Percentiles rank a stretch among this genome's conserved stretches.
Conservation (phyloP, 2,113 vertebrate genomes). For the Argyrosomus japonicus region DNA sequence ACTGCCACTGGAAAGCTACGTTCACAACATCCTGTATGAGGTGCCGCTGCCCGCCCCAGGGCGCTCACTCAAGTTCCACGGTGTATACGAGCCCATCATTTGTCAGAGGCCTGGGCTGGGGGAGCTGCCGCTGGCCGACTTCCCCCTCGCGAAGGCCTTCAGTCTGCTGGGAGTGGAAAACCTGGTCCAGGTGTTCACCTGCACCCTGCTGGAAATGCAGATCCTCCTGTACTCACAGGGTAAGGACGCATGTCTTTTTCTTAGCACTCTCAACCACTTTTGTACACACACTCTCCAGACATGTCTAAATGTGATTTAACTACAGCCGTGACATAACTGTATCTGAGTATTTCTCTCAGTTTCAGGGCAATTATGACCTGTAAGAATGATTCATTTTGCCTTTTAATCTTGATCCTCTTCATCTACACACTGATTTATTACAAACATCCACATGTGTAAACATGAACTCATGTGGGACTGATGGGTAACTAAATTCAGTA, state of each 20-base stretch:
- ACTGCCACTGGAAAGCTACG: constrained; percentile 93
- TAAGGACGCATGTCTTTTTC: constrained; percentile 63
- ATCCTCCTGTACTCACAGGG: constrained; percentile 95
- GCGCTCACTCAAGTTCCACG: constrained; percentile 92
- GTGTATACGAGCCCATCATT: constrained; percentile 92
- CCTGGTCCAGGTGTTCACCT: constrained; percentile 94
- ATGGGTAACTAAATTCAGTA: no score
- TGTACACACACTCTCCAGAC: no score
- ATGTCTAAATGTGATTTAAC: no score
- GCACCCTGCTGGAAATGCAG: constrained; percentile 95
- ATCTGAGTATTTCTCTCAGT: no score
- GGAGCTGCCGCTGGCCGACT: constrained; percentile 92
- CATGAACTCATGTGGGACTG: no score
- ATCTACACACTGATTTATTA: no score
- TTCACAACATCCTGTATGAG: constrained; percentile 94
- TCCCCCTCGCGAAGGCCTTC: constrained; percentile 87
- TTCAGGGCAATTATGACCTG: no score
- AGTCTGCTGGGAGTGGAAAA: constrained; percentile 91
- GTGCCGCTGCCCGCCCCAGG: constrained; percentile 92
- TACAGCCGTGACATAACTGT: no score
- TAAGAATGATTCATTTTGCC: no score
- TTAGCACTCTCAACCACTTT: neutral
- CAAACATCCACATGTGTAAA: no score
- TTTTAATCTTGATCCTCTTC: no score
- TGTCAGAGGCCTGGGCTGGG: constrained; percentile 91